These are phyloP conservation scores for Toxotes chatareus DNA, from an alignment of 2,113 vertebrate species.

Conservation along the genomic window DNA sequence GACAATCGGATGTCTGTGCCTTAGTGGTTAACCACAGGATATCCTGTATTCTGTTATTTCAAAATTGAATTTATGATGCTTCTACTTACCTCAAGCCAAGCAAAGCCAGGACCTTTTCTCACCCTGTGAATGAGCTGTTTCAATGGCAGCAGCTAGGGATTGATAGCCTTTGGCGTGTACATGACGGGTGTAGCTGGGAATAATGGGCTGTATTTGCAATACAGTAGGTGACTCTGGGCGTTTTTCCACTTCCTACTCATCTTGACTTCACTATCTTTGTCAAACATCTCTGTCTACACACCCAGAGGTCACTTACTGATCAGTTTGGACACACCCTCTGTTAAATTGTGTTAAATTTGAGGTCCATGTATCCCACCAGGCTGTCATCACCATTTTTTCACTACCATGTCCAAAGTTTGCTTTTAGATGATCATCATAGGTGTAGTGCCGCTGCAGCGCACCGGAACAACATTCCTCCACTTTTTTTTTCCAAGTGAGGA, in stretches of 20 bases:
- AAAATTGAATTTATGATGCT: constrained; percentile 70
- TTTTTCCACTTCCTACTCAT: constrained; percentile 55
- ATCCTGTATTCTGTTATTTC: constrained; percentile 77
- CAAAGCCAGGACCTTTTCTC: constrained; percentile 66
- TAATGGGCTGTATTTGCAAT: constrained; percentile 37
- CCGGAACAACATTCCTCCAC: too few relatives aligned
- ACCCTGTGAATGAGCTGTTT: constrained; percentile 44
- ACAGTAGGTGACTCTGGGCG: constrained; percentile 53
- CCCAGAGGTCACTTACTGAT: constrained; percentile 47
- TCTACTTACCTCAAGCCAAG: constrained; percentile 63
- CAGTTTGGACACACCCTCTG: constrained; percentile 24
- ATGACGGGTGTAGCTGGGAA: constrained; percentile 56
- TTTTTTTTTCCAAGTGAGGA: too few relatives aligned
- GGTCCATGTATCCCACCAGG: not conserved
- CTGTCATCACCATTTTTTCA: constrained; percentile 4
- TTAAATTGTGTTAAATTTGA: constrained; percentile 15
- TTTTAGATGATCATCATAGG: not conserved
- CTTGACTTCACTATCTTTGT: constrained; percentile 52
- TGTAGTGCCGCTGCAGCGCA: too few relatives aligned
- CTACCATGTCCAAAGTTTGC: not conserved
- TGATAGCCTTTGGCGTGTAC: constrained; percentile 68
- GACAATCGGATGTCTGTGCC: constrained; percentile 68
- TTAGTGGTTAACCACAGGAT: constrained; percentile 73
- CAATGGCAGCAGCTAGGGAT: constrained; percentile 35
- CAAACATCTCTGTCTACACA: constrained; percentile 52